Percentiles rank a stretch among this genome's conserved stretches.
phyloP scores from a whole-genome alignment of 2,113 vertebrate genomes.

The Larimichthys crocea region DNA sequence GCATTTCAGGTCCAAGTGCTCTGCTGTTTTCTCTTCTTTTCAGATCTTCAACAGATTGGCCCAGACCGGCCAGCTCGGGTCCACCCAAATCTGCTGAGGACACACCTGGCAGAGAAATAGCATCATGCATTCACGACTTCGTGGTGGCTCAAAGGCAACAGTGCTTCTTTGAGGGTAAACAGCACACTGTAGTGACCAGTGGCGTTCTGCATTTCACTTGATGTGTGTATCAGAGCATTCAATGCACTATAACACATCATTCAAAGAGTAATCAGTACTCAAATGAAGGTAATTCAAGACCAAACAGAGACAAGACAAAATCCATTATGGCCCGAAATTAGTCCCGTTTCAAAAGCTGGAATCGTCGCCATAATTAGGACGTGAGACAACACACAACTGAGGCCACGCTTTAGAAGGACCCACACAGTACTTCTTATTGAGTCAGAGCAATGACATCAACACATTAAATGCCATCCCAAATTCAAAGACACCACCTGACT shows the following conservation, averaged over 20 bases:
- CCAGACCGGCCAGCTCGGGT: conserved; percentile 58
- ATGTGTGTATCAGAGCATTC: conserved; percentile 29
- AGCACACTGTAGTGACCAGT: conserved; percentile 16
- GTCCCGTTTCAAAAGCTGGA: conserved; percentile 23
- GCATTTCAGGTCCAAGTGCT: conserved; percentile 28
- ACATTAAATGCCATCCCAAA: conserved; percentile 9
- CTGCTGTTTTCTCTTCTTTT: conserved; percentile 50
- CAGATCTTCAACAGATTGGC: conserved; percentile 56
- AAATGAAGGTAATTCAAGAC: conserved; percentile 12
- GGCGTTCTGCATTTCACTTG: not conserved
- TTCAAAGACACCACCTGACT: conserved; percentile 25
- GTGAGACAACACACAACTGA: conserved; percentile 23
- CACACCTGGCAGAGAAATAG: conserved; percentile 76
- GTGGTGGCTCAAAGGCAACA: conserved; percentile 37
- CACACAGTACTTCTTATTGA: not conserved
- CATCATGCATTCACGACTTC: conserved; percentile 65
- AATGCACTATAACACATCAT: conserved; percentile 39
- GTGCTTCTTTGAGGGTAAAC: conserved; percentile 27
- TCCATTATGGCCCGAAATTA: conserved; percentile 41
- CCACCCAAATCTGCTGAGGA: conserved; percentile 67
- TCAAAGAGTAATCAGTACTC: not conserved
- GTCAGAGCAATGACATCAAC: conserved; percentile 9
- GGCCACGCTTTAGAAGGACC: not conserved
- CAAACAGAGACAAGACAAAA: conserved; percentile 9
- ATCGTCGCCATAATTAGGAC: conserved; percentile 28